Conservation (phyloP, 2,113 vertebrate genomes). For the Stegostoma tigrinum region DNA sequence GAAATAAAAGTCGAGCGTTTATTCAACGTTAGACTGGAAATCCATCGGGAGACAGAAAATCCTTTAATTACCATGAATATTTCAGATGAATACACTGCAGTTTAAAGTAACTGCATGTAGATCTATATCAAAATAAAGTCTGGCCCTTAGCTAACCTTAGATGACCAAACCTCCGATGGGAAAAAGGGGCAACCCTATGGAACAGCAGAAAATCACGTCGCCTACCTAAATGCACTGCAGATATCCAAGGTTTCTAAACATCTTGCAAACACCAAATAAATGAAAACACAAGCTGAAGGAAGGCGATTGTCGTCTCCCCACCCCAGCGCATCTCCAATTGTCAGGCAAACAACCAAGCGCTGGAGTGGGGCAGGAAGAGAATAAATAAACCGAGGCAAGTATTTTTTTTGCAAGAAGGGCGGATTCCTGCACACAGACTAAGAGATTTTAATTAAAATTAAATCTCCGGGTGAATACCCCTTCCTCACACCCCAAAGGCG, state of each 20-base stretch:
- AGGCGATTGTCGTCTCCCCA: not conserved
- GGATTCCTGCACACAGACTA: not conserved
- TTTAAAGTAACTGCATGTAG: slow-evolving; percentile 27
- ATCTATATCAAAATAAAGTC: slow-evolving; percentile 23
- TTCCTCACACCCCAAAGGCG: not conserved
- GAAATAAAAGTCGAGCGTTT: not conserved
- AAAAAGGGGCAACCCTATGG: not conserved
- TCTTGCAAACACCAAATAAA: not conserved
- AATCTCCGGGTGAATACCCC: not conserved
- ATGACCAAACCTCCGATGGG: not conserved
- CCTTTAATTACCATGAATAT: not conserved
- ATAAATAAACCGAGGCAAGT: not conserved
- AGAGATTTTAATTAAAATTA: not conserved
- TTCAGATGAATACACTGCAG: slow-evolving; percentile 6
- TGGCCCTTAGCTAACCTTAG: not conserved
- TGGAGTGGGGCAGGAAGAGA: rapidly evolving
- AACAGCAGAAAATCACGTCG: not conserved
- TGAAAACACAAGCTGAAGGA: not conserved
- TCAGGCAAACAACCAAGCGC: not conserved
- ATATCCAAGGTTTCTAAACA: not conserved
- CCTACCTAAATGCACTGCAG: not conserved
- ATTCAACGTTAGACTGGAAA: not conserved
- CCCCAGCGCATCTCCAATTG: not conserved
- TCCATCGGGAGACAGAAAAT: not conserved
- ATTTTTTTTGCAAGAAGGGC: not conserved